These are phyloP conservation scores for Scyliorhinus canicula DNA, from an alignment of 2,797 vertebrate genomes.

Conservation along the genomic window DNA sequence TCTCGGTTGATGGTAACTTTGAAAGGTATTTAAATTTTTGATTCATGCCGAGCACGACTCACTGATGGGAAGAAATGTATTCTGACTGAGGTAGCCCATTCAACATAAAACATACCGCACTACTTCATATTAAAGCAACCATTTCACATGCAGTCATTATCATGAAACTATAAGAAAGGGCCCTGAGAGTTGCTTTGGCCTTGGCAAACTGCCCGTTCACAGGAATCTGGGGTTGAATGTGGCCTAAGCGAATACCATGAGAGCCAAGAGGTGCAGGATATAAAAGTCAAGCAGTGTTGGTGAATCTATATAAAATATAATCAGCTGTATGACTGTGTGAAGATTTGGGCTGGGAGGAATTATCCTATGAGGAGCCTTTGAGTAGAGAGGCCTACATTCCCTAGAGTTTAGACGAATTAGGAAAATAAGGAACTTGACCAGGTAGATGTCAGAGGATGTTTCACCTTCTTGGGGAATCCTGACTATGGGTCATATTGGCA, in stretches of 20 bases:
- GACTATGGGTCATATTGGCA: no score
- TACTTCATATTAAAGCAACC: background rate
- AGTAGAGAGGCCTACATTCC: no score
- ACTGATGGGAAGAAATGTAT: background rate
- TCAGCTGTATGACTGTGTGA: background rate
- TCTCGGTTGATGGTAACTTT: background rate
- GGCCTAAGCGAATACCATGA: background rate
- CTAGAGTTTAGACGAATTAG: no score
- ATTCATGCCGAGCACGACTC: background rate
- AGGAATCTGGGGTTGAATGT: background rate
- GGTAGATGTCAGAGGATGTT: no score
- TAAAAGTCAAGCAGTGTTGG: background rate
- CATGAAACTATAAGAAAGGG: background rate
- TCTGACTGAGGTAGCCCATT: background rate
- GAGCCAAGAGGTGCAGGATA: background rate
- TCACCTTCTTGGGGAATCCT: no score
- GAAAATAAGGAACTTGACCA: no score
- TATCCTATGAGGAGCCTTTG: no score
- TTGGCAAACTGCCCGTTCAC: background rate
- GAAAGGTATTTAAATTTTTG: constrained; percentile 1
- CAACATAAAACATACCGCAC: background rate
- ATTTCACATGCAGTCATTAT: background rate
- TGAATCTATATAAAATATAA: background rate
- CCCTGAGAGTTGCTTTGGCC: background rate
- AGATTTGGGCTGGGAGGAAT: background rate